These are phyloP conservation scores for Pleuronectes platessa DNA, from an alignment of 2,113 vertebrate species.

Conservation along the genomic window DNA sequence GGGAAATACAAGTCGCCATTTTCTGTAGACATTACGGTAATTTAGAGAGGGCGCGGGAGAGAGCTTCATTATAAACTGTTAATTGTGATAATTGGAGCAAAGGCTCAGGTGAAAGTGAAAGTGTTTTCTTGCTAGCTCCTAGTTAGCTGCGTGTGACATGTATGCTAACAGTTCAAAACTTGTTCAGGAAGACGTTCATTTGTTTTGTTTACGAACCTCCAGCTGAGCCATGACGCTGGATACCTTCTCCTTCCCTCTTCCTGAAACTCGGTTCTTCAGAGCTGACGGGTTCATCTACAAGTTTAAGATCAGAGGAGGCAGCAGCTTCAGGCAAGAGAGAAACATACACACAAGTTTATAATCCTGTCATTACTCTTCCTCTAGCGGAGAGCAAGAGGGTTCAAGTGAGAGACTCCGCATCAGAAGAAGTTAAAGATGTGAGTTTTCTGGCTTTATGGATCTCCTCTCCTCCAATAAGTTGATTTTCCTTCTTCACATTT, in stretches of 20 bases:
- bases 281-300: conserved; percentile 85
- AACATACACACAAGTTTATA: not conserved
- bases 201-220: not conserved
- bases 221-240: conserved; percentile 82
- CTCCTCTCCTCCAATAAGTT: too few species aligned
- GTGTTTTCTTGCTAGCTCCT: not conserved
- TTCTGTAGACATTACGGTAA: conserved; percentile 58
- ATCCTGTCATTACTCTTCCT: too few species aligned
- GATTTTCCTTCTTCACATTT: too few species aligned
- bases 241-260: conserved; percentile 82
- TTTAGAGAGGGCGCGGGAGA: not conserved
- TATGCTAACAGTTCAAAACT: not conserved
- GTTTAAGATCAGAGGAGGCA: conserved; percentile 87
- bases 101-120: not conserved
- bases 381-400: too few species aligned
- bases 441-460: too few species aligned
- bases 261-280: conserved; percentile 88
- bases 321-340: conserved; percentile 80
- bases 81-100: not conserved
- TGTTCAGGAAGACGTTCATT: not conserved
- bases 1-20: not conserved
- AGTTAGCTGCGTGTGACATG: not conserved
- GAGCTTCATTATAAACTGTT: not conserved
- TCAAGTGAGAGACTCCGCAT: too few species aligned
- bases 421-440: too few species aligned